Percentiles rank a stretch among this genome's conserved stretches.
These are phyloP conservation scores for Proteles cristata DNA, from an alignment of 2,113 vertebrate species.

Conservation along the genomic window DNA sequence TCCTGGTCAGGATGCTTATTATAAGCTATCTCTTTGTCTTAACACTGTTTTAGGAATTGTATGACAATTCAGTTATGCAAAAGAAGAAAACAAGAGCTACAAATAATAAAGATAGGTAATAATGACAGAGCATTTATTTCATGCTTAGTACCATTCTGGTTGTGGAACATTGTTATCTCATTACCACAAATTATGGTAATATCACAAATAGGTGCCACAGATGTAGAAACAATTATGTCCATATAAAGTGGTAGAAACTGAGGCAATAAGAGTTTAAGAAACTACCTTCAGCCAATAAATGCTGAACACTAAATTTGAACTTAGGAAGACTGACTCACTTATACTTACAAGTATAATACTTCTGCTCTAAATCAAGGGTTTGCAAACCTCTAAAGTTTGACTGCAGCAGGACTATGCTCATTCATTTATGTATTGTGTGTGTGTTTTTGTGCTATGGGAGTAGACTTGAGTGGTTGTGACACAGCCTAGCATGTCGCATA, in stretches of 20 bases:
- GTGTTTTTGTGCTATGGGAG: neutral
- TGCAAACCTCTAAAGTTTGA: neutral
- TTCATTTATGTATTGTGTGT: neutral
- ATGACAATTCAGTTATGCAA: neutral
- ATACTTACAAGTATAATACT: neutral
- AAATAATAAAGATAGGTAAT: conserved; percentile 42
- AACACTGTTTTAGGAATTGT: neutral
- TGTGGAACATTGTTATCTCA: neutral
- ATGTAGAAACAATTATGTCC: neutral
- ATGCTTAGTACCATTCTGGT: neutral
- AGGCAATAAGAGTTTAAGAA: conserved; percentile 17
- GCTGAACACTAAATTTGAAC: conserved; percentile 16
- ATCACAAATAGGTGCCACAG: conserved; percentile 15
- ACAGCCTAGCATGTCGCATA: neutral
- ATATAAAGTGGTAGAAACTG: neutral
- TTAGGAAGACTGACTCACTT: neutral
- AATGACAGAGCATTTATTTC: conserved; percentile 16
- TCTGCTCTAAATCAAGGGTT: neutral
- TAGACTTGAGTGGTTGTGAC: neutral
- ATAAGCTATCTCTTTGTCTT: neutral
- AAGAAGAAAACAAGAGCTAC: neutral
- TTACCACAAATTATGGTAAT: neutral
- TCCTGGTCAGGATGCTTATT: neutral
- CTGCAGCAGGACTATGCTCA: neutral
- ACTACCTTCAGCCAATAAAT: neutral